Evolutionary conservation across 2,888 invertebrate genomes (phyloP).

Genomic region (Blastobasis adustella): DNA sequence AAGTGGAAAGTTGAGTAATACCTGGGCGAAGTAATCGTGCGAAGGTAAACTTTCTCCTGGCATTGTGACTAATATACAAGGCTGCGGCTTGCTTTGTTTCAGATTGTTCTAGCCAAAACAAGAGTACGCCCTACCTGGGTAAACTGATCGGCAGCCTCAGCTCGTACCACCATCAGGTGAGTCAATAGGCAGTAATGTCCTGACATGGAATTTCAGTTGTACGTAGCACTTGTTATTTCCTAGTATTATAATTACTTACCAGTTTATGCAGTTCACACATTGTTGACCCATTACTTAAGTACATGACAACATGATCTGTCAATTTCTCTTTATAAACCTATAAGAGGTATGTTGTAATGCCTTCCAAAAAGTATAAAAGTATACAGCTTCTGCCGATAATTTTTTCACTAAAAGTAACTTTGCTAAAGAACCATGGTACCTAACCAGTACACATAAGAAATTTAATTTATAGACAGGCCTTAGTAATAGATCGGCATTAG

Average conservation of each 20-base stretch:
- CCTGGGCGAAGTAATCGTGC: neutral
- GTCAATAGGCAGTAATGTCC: neutral
- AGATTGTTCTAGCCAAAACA: conserved; percentile 50
- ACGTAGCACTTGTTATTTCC: neutral
- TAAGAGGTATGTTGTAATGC: too few relatives aligned
- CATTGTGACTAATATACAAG: conserved; percentile 5
- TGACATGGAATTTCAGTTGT: neutral
- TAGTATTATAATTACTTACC: neutral
- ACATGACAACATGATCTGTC: too few relatives aligned
- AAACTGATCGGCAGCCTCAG: conserved; percentile 89
- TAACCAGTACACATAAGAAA: too few relatives aligned
- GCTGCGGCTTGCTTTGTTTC: conserved; percentile 22
- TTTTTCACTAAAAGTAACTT: too few relatives aligned
- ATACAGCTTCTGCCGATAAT: too few relatives aligned
- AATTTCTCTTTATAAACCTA: too few relatives aligned
- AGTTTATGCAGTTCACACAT: neutral
- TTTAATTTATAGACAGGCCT: too few relatives aligned
- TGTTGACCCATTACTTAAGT: too few relatives aligned
- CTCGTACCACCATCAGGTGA: conserved; percentile 89
- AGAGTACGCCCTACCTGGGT: conserved; percentile 84
- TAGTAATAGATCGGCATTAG: too few relatives aligned
- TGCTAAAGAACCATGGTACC: too few relatives aligned
- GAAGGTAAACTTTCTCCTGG: conserved; percentile 35
- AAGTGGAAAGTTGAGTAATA: too few relatives aligned
- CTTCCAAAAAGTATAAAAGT: too few relatives aligned